These are phyloP conservation scores for Macaca mulatta DNA, from an alignment of 2,113 vertebrate species.

Conservation along the genomic window DNA sequence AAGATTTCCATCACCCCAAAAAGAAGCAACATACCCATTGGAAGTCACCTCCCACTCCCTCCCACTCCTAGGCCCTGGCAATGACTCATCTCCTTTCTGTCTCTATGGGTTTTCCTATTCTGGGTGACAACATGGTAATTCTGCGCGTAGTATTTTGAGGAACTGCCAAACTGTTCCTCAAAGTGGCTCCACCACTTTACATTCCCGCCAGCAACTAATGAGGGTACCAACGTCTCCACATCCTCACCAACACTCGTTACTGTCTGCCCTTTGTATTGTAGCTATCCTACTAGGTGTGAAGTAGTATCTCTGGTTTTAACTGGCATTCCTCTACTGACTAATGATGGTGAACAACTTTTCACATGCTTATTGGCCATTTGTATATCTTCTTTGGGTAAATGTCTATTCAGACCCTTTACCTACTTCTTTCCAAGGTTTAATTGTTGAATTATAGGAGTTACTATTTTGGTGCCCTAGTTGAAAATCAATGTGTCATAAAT, in stretches of 20 bases:
- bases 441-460: neutral
- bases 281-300: neutral
- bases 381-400: neutral
- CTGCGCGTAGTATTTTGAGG: neutral
- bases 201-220: no score
- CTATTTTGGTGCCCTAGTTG: no score
- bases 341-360: neutral
- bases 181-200: neutral
- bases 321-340: neutral
- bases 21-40: neutral
- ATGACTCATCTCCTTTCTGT: neutral
- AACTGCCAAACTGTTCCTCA: neutral
- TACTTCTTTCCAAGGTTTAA: neutral
- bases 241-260: neutral
- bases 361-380: neutral
- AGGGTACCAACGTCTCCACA: neutral
- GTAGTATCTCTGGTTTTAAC: neutral
- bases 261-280: neutral
- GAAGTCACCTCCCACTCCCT: neutral
- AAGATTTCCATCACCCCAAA: neutral
- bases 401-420: neutral
- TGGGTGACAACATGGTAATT: neutral
- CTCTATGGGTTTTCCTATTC: neutral
- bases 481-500: neutral
- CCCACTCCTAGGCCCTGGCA: neutral